Evolutionary conservation across 2,797 vertebrate genomes (phyloP), one percentile per base, ranked within the genome.

Genomic region (Myotis vivesi): DNA sequence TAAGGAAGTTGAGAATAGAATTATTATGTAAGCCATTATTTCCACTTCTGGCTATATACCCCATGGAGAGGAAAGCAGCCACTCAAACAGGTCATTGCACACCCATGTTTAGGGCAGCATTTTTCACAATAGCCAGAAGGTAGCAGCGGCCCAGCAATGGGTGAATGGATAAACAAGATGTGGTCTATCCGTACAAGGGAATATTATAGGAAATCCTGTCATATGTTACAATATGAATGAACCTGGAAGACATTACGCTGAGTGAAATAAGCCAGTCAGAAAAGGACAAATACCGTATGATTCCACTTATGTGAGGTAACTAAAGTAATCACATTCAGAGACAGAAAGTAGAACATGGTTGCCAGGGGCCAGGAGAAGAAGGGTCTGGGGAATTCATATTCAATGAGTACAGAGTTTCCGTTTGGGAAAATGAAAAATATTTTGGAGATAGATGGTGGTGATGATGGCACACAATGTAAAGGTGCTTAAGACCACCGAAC

Each of bases 1-100:
- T 83, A 82, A 88, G 49, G 90, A 86, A 82, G 64, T 79, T 36
- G 59, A 89, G 80, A 85, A 36, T n/a, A 49, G 41, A 75, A 85
- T 88, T 64, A 38, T 33, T 10, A 8, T 49, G 30, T 73, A 44
- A 80, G 79, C 22, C 44, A 62, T 20, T n/a, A 77, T 8, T 79
- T 91, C 10, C 15, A 72, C 28, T 28, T 51, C 59, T 66, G 44
- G 49, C 13, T 36, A 5, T 59, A 16, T 49, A 68, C 53, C 89
- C 38, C 33, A 68, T 80, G 77, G 46, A 55, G 51, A 62, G 79
- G 33, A 95, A 85, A 68, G 19, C 13, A 33, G 13, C 20, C 36
- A 66, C 28, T 75, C 17, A 20, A 30, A 33, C 36, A 89, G 69
- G 33, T 44, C 41, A 25, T 73, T 44, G 22, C 11, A 16, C 12